Conservation (phyloP, 2,888 invertebrate species). For the Catocala fraxini region DNA sequence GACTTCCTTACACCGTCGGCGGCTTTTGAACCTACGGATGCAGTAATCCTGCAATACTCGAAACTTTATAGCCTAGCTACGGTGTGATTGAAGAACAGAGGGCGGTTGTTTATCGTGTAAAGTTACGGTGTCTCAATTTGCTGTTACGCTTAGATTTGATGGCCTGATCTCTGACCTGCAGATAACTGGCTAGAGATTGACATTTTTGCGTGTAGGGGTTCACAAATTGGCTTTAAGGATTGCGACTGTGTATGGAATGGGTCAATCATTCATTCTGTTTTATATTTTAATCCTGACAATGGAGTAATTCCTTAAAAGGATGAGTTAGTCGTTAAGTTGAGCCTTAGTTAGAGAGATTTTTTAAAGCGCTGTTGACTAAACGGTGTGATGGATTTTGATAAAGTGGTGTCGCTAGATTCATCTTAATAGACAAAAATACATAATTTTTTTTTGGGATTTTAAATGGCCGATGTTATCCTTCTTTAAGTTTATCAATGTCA, state of each 20-base stretch:
- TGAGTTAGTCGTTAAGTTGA: not conserved
- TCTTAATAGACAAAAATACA: too few species aligned
- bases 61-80: conserved; percentile 57
- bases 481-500: too few species aligned
- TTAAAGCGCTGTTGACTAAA: too few species aligned
- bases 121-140: conserved; percentile 21
- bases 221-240: not conserved
- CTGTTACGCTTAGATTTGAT: conserved; percentile 23
- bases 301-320: conserved; percentile 10
- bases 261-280: conserved; percentile 4
- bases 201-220: conserved; percentile 4
- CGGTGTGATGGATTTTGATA: too few species aligned
- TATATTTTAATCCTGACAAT: conserved; percentile 7
- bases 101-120: conserved; percentile 22
- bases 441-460: too few species aligned
- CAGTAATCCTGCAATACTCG: conserved; percentile 58
- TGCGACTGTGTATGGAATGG: conserved; percentile 11
- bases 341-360: not conserved
- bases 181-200: conserved; percentile 1
- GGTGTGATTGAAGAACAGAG: conserved; percentile 35
- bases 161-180: conserved; percentile 12
- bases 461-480: too few species aligned
- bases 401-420: too few species aligned
- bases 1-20: conserved; percentile 57
- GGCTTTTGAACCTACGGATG: conserved; percentile 54